Evolutionary conservation across 53 echinoderm and acorn worm species (phyloP), one percentile per base, ranked within the genome.

Genomic region (Mesocentrotus franciscanus): DNA sequence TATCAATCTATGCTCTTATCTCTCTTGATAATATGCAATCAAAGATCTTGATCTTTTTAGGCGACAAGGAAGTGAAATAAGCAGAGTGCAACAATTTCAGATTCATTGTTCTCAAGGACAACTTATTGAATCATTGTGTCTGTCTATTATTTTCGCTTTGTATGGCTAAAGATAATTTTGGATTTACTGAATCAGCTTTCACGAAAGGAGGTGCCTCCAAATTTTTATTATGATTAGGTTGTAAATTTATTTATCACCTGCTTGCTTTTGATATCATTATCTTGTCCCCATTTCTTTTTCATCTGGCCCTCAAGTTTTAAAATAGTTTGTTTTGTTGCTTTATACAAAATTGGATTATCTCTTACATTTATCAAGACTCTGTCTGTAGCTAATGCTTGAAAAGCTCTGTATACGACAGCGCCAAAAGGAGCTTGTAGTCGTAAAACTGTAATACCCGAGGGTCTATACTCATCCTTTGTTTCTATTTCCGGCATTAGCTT

Each of bases 141-240:
- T 58, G 87, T 58, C 29, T 87, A 1, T 87, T 87, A n/a, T 29
- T 58, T 59, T 87, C 10, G 4, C n/a, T n/a, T 87, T 87, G 56
- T 57, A 29, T 87, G 87, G 87, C 87, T 56, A 57, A 57, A 87
- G 84, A 87, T 87, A 58, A 87, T 22, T 57, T 87, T 58, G 87
- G 87, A n/a, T 87, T 87, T 87, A 87, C 87, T 58, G 57, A 87
- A 87, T 87, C n/a, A 58, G 9, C 59, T 58, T 8, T 59, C 87
- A n/a, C n/a, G 87, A 87, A 87, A n/a, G 11, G 58, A 57, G 87
- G 58, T 87, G 39, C 42, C 58, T 87, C 56, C 59, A 12, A 87
- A 11, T n/a, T 87, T 81, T 87, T 87, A 84, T 84, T 36, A 87
- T 87, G 87, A 87, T 87, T 57, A 57, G 87, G n/a, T 87, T 11